Base-by-base conservation (phyloP, 2,797 vertebrate genomes). In the Cuniculus paca region DNA sequence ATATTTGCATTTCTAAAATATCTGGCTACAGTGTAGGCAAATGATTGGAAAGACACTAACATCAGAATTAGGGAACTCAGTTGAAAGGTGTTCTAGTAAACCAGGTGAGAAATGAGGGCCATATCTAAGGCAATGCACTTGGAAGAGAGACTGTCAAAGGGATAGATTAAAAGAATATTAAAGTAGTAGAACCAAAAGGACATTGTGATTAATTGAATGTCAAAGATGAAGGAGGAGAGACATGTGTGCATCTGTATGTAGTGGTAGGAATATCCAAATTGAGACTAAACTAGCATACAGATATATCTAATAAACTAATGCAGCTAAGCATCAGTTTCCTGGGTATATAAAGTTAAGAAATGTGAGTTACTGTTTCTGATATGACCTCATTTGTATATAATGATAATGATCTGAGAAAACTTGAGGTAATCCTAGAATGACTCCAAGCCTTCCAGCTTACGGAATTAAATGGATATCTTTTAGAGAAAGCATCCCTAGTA, bases 171-270 rank as follows among this genome's bases (percentile, higher is more conserved):
- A 68, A 92, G 86, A 87, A 90, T 56, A 60, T 60, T 45, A 87
- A 87, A 26, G 52, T 28, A 70, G 19, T 83, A 84, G 82, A 90
- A 95, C 42, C 39, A 88, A 84, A 96, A 95, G 79, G 10, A 81
- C 6, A 58, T 92, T 48, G n/a, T 83, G 36, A 81, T 52, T 81
- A 56, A 88, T 24, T 74, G 36, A 83, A 95, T 88, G 52, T 84
- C 78, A 95, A 80, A 75, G 58, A 61, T 34, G 42, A 60, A 91
- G 20, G 36, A 68, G 28, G 26, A 10, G 50, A 91, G 34, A 42
- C 52, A 58, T 75, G 50, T 54, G 14, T 93, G 10, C 36, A 61
- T 72, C 26, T 70, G 36, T 60, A 14, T 60, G 31, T 81, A 70
- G 19, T 24, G 6, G 22, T 68, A 48, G 48, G 12, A 11, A 54